Base-by-base conservation (phyloP, 2,888 invertebrate genomes). In the Lagria hirta region DNA sequence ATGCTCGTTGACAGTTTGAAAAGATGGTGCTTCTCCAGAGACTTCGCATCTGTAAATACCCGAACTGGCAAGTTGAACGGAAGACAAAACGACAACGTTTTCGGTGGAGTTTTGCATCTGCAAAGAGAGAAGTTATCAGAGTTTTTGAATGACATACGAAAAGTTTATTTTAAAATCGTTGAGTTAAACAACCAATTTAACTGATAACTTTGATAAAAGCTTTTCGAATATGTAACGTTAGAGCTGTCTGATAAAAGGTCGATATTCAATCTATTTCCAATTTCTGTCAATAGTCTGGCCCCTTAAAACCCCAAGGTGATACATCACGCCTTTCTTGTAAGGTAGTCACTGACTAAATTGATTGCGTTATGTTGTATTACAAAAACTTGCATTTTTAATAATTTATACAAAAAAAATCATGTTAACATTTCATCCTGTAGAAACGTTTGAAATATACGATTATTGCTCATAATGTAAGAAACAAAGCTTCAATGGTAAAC, bases 11-110 rank as follows among this genome's bases (percentile, higher is more conserved):
- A 84, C 82, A 37, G 83, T 84, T 67, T 82, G 79, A 66, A 84
- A 84, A 50, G 78, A 79, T 28, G 84, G 84, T 28, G 83, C 83
- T 65, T 84, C 83, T 22, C 81, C 83, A 40, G 83, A 83, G 53
- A 84, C 83, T 65, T 84, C 83, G 65, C 84, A 84, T 49, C 82
- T 76, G 70, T 83, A 84, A 46, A 79, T 70, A 33, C 84, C 84
- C 26, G 80, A 75, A 49, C 82, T 78, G 54, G 78, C 73, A 43
- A 83, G 74, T 64, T 82, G 80, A 58, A 85, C 82, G 52, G 78
- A 76, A 59, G 77, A 76, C 57, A 85, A 70, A 52, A 79, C 78
- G 45, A 86, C 83, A 55, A 78, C 75, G 55, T 75, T 79, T 62
- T 83, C 82, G 49, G 80, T 81, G 18, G 84, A 84, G 68, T 84